Percentiles rank a stretch among this genome's conserved stretches.
phyloP scores from a whole-genome alignment of 2,113 vertebrate species.

The Phrynosoma platyrhinos region DNA sequence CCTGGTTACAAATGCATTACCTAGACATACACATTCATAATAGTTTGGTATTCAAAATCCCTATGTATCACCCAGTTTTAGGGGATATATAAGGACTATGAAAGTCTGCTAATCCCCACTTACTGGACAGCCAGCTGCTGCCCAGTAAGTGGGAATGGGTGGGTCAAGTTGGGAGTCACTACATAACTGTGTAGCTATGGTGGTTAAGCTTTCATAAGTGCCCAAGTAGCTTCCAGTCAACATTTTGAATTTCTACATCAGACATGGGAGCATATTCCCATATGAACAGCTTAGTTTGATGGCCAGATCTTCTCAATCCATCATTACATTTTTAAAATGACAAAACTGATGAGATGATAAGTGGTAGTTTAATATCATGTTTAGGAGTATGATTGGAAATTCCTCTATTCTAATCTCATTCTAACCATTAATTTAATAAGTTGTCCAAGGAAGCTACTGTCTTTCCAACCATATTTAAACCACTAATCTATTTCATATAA shows the following conservation, averaged over 20 bases:
- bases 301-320: background rate
- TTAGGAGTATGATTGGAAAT: background rate
- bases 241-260: constrained; percentile 30
- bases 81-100: no score
- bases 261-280: constrained; percentile 31
- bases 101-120: no score
- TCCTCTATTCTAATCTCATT: background rate
- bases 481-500: background rate
- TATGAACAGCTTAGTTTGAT: constrained; percentile 23
- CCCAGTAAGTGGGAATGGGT: no score
- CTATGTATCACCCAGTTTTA: no score
- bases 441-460: background rate
- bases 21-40: no score
- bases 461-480: background rate
- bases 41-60: no score
- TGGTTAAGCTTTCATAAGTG: no score
- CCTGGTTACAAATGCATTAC: no score
- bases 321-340: background rate
- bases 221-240: no score
- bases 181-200: no score
- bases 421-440: background rate
- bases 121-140: no score
- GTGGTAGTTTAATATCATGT: background rate
- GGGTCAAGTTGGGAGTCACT: no score
- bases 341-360: background rate